Evolutionary conservation across 2,888 invertebrate genomes (phyloP).

Genomic region (Halictus quadricinctus): DNA sequence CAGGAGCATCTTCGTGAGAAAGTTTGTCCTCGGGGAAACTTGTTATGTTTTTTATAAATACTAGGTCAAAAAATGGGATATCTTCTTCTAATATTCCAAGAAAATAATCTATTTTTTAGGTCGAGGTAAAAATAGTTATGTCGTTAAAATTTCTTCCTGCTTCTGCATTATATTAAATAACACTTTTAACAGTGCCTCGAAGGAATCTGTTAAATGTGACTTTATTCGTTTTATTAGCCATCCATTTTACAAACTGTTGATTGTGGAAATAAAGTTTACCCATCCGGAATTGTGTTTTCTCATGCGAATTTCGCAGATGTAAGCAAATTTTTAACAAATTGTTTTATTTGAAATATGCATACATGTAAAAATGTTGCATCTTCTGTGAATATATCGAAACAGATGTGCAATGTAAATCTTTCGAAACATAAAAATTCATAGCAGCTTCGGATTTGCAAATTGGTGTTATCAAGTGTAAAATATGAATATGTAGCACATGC

Average conservation of each 20-base stretch:
- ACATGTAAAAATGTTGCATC: not conserved
- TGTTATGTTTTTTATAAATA: not conserved
- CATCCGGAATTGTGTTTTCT: not conserved
- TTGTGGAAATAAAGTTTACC: not conserved
- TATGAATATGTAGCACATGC: not conserved
- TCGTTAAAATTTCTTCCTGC: too few relatives aligned
- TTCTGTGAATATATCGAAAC: constrained; percentile 19
- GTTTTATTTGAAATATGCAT: not conserved
- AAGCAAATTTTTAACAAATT: not conserved
- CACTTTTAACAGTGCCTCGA: not conserved
- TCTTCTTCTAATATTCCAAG: too few relatives aligned
- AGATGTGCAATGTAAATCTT: constrained; percentile 23
- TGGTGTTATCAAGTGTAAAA: not conserved
- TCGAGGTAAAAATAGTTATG: not conserved
- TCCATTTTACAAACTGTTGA: not conserved
- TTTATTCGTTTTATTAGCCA: not conserved
- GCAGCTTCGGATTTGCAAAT: not conserved
- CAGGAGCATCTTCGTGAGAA: not conserved
- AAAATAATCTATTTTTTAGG: not conserved
- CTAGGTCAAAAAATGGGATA: not conserved
- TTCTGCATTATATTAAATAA: too few relatives aligned
- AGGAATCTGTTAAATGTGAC: not conserved
- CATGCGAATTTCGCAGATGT: not conserved
- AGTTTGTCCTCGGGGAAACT: not conserved
- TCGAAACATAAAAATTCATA: constrained; percentile 29